Evolutionary conservation across 2,797 vertebrate species (phyloP).

Genomic region (Onychomys leucogaster): DNA sequence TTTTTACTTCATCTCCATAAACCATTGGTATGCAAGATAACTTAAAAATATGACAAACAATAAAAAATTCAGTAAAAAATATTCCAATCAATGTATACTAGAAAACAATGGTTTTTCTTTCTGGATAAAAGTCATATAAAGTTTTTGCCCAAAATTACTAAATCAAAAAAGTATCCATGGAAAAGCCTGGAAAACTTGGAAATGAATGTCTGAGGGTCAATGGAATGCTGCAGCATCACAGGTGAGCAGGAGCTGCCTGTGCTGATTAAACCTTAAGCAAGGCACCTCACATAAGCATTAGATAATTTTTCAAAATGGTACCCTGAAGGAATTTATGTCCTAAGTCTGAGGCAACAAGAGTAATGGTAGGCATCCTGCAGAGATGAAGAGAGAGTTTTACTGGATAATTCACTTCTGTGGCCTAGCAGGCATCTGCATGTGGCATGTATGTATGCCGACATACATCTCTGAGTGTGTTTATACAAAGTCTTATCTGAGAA

Average conservation of each 20-base stretch:
- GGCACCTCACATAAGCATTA: neutral
- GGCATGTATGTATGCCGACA: neutral
- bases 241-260: neutral
- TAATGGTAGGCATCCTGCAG: neutral
- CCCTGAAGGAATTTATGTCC: conserved; percentile 39
- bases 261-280: neutral
- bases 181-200: neutral
- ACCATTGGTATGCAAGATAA: neutral
- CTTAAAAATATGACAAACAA: neutral
- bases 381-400: conserved; percentile 11
- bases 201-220: neutral
- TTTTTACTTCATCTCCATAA: conserved; percentile 16
- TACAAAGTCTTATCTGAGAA: conserved; percentile 75
- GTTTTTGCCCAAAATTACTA: neutral
- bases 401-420: neutral
- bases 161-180: neutral
- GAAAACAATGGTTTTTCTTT: conserved; percentile 25
- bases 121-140: neutral
- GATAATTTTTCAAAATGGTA: conserved; percentile 25
- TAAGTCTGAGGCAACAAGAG: neutral
- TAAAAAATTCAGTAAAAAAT: neutral
- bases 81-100: neutral
- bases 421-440: neutral
- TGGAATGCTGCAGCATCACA: neutral
- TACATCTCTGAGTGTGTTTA: conserved; percentile 62